phyloP scores from a whole-genome alignment of 2,888 invertebrate species.

The Smittia aterrima region DNA sequence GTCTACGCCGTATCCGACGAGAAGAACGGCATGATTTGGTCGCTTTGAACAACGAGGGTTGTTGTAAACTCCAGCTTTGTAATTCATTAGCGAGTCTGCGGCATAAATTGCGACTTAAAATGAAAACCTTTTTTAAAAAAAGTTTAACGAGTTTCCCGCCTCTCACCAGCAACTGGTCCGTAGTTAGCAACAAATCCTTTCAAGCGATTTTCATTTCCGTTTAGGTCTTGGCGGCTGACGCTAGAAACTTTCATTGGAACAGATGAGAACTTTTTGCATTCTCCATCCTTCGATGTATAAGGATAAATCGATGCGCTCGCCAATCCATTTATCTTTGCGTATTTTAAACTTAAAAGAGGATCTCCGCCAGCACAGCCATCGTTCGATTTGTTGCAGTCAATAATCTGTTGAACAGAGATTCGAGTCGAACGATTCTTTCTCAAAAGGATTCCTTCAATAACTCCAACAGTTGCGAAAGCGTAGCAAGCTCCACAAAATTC shows the following conservation, averaged over 20 bases:
- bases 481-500: conserved; percentile 1
- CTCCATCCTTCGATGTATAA: background rate
- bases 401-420: conserved; percentile 22
- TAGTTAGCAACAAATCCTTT: conserved; percentile 27
- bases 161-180: conserved; percentile 28
- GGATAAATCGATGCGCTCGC: background rate
- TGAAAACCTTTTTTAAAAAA: background rate
- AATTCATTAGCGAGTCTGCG: conserved; percentile 13
- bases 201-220: conserved; percentile 31
- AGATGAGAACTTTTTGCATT: background rate
- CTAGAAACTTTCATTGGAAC: background rate
- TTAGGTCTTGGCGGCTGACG: background rate
- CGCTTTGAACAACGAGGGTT: conserved; percentile 29
- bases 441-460: conserved; percentile 4
- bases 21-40: conserved; percentile 13
- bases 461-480: conserved; percentile 17
- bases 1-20: conserved; percentile 29
- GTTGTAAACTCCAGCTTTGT: conserved; percentile 34
- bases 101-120: conserved; percentile 27
- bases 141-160: too few relatives aligned
- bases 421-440: background rate
- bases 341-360: background rate
- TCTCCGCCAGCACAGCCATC: conserved; percentile 24
- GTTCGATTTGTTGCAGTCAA: conserved; percentile 26
- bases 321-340: background rate